Base-by-base conservation (phyloP, 2,888 invertebrate genomes). In the Congeria kusceri region DNA sequence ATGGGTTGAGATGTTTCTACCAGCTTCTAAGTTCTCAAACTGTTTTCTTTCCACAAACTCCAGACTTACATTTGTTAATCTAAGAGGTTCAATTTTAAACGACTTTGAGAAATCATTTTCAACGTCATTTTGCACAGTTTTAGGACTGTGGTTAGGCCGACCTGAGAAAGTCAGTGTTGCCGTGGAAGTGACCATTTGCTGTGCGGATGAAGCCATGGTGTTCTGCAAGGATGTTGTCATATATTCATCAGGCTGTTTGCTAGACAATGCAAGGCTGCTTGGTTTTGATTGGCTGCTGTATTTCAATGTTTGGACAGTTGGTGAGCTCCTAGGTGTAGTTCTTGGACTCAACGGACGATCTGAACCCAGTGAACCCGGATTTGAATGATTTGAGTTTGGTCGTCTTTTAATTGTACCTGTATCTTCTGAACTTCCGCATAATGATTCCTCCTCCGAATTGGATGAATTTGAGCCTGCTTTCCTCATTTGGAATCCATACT, bases 371-470 rank as follows among this genome's bases (percentile, higher is more conserved):
- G 64, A 46, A 58, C 77, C 71, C 20, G 83, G 77, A 32, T 32
- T 32, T 32, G 39, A 39, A 39, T 53, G 53, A 59, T 82, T 87
- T 18, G 85, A 81, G 47, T 79, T 71, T 64, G 90, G 90, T 49
- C 91, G 84, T 13, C 91, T 87, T 80, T 92, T 92, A n/a, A 92
- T 92, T 18, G 92, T 92, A 20, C 91, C 92, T 15, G 90, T 91
- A 74, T 92, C 91, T 68, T 91, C 91, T 0, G 90, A 90, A 57
- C 88, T 88, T 15, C 87, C 87, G 64, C 85, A 83, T 9, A 86
- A 58, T 4, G 86, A 85, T 67, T 92, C 92, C 58, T 92, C 91
- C 70, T 92, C 92, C 0, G 91, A 92, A 58, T 89, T 91, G 0
- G 91, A 91, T 0, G 91, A 91, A 77, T 88, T 91, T 28, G 91